Conservation (phyloP, 2,888 invertebrate species). For the Lasius platythorax region DNA sequence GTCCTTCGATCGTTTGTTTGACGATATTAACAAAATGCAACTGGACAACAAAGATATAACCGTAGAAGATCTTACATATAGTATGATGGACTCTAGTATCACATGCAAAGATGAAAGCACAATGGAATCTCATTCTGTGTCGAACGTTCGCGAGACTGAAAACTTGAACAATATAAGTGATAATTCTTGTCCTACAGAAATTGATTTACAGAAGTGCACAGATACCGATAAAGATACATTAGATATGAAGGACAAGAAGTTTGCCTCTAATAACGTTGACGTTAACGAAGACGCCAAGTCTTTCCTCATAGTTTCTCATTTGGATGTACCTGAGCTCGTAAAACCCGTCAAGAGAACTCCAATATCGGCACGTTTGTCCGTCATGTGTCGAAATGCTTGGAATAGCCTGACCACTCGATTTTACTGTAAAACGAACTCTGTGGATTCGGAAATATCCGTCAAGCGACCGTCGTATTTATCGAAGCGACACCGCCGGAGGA, state of each 20-base stretch:
- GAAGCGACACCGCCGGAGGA: conserved; percentile 63
- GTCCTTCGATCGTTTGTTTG: not conserved
- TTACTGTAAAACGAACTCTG: conserved; percentile 35
- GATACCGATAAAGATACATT: not conserved
- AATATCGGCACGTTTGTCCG: conserved; percentile 38
- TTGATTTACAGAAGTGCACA: not conserved
- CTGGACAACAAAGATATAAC: not conserved
- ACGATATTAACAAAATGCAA: not conserved
- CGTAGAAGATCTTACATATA: not conserved
- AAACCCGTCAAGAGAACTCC: conserved; percentile 1
- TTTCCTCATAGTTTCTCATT: not conserved
- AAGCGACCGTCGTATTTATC: conserved; percentile 54
- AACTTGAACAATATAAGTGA: not conserved
- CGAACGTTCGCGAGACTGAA: not conserved
- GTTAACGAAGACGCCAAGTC: not conserved
- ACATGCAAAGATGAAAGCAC: not conserved
- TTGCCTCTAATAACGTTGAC: not conserved
- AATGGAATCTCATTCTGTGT: conserved; percentile 18
- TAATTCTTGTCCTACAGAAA: not conserved
- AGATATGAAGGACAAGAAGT: not conserved
- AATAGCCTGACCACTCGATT: conserved; percentile 63
- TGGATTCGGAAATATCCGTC: conserved; percentile 50
- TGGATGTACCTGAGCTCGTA: not conserved
- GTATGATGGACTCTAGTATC: not conserved
- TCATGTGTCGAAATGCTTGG: conserved; percentile 67